Evolutionary conservation across 2,888 invertebrate genomes (phyloP).

Genomic region (Drosophila siamana): DNA sequence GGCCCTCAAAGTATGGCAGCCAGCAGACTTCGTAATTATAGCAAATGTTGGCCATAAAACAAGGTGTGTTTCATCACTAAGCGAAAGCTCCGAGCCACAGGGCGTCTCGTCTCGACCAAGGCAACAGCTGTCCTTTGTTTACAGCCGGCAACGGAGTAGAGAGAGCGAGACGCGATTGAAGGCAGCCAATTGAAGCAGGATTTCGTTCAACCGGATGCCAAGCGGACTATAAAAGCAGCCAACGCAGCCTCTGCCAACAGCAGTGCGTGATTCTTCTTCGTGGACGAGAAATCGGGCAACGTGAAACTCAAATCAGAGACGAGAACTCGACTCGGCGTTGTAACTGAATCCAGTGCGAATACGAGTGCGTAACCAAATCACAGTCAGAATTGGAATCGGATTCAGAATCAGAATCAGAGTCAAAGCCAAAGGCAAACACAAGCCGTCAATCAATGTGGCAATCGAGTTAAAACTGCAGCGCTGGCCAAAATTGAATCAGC

Average conservation of each 20-base stretch:
- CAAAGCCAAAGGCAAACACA: slow-evolving; percentile 31
- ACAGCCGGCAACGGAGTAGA: slow-evolving; percentile 51
- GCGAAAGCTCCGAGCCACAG: slow-evolving; percentile 26
- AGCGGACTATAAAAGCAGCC: slow-evolving; percentile 56
- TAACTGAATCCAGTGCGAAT: slow-evolving; percentile 38
- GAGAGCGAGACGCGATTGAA: slow-evolving; percentile 1
- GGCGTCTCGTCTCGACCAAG: slow-evolving; percentile 12
- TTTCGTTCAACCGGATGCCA: slow-evolving; percentile 39
- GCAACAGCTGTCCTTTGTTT: slow-evolving; percentile 72
- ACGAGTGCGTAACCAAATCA: slow-evolving; percentile 48
- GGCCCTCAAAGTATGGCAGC: slow-evolving; percentile 23
- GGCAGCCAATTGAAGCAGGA: slow-evolving; percentile 18
- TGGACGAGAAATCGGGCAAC: not conserved
- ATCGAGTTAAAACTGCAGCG: slow-evolving; percentile 64
- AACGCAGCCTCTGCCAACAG: not conserved
- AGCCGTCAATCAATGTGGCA: slow-evolving; percentile 63
- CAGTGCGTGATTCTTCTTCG: slow-evolving; percentile 30
- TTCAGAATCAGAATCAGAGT: no score
- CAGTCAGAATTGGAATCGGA: no score
- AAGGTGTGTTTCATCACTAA: slow-evolving; percentile 39
- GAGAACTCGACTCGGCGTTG: not conserved
- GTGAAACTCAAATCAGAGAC: not conserved
- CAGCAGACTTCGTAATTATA: slow-evolving; percentile 14
- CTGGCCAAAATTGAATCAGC: slow-evolving; percentile 53
- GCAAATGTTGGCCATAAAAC: slow-evolving; percentile 22